These are phyloP conservation scores for Uropetala carovei DNA, from an alignment of 2,888 invertebrate species.

Conservation along the genomic window DNA sequence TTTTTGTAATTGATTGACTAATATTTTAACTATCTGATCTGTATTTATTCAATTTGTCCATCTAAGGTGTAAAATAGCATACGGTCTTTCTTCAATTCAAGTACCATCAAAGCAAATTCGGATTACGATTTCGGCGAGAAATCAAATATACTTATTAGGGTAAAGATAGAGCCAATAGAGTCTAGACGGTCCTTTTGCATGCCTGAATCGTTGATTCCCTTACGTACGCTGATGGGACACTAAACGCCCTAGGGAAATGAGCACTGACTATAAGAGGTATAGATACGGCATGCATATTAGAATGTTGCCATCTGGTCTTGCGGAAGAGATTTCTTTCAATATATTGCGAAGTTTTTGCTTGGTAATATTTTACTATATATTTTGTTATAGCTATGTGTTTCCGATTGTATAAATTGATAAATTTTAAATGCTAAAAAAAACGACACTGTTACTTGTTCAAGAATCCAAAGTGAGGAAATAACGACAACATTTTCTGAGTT, in stretches of 20 bases:
- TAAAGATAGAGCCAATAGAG: not conserved
- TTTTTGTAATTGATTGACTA: too few relatives aligned
- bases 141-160: not conserved
- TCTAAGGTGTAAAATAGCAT: too few relatives aligned
- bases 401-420: too few relatives aligned
- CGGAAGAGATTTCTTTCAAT: too few relatives aligned
- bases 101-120: not conserved
- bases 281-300: not conserved
- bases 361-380: not conserved
- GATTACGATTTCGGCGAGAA: not conserved
- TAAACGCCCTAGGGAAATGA: not conserved
- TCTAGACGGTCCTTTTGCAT: not conserved
- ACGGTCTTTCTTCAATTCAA: too few relatives aligned
- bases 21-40: too few relatives aligned
- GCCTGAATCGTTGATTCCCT: not conserved
- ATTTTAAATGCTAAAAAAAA: too few relatives aligned
- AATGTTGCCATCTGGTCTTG: not conserved
- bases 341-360: not conserved
- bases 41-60: too few relatives aligned
- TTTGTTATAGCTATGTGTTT: not conserved
- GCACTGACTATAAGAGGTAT: not conserved
- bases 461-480: too few relatives aligned
- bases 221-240: not conserved
- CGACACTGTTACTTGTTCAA: too few relatives aligned
- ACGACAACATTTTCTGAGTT: too few relatives aligned